phyloP scores from a whole-genome alignment of 1,140 invertebrate species.

The Trichomalopsis sarcophagae region DNA sequence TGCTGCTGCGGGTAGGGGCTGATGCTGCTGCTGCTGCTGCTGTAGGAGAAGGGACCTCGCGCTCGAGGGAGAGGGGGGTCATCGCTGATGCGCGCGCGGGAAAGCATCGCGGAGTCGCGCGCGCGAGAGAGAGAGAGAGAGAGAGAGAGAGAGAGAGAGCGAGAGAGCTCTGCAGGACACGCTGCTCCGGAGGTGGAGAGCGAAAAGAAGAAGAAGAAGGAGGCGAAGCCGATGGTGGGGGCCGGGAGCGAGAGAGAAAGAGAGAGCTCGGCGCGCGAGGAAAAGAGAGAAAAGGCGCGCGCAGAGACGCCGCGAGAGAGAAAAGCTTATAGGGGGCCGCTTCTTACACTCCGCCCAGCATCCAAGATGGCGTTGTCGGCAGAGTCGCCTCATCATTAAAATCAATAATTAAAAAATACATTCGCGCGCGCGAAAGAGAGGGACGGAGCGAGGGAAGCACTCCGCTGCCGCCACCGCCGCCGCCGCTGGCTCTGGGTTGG shows the following conservation, averaged over 20 bases:
- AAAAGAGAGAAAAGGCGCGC: slow-evolving; percentile 54
- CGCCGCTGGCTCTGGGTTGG: no score
- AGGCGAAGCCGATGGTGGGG: slow-evolving; percentile 29
- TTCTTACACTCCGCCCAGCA: slow-evolving; percentile 75
- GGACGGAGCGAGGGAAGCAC: neutral
- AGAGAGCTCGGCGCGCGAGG: slow-evolving; percentile 42
- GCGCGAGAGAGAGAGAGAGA: slow-evolving; percentile 8
- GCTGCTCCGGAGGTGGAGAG: neutral
- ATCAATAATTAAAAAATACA: slow-evolving; percentile 77
- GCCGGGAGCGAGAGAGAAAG: slow-evolving; percentile 37
- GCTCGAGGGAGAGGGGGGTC: neutral
- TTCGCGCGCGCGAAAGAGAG: slow-evolving; percentile 56
- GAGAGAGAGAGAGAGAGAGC: slow-evolving; percentile 54
- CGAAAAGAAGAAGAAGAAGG: slow-evolving; percentile 44
- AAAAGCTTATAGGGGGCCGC: slow-evolving; percentile 56
- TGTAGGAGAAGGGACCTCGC: neutral
- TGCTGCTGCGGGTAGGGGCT: slow-evolving; percentile 57
- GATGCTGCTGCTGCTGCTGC: neutral
- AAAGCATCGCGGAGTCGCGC: slow-evolving; percentile 18
- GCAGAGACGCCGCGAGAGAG: slow-evolving; percentile 37
- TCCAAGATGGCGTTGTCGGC: slow-evolving; percentile 74
- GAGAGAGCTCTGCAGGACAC: slow-evolving; percentile 26
- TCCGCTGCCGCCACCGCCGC: neutral
- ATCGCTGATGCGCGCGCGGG: slow-evolving; percentile 36
- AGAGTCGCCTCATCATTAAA: slow-evolving; percentile 73